These are phyloP conservation scores for Nipponacmea schrenckii DNA, from an alignment of 2,888 invertebrate genomes.

Conservation along the genomic window DNA sequence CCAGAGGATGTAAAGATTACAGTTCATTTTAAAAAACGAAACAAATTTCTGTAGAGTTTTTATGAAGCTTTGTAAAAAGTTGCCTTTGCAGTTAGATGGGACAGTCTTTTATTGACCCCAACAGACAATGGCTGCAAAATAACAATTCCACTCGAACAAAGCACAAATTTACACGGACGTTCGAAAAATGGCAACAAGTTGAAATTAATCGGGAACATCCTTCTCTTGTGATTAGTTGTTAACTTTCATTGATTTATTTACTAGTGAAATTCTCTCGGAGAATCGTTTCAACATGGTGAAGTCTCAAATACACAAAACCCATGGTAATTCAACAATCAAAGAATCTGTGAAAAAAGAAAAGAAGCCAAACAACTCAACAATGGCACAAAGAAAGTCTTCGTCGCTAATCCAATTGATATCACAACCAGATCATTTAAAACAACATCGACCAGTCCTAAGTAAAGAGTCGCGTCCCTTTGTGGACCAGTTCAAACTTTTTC, in stretches of 20 bases:
- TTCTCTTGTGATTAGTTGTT: not conserved
- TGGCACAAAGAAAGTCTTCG: conserved; percentile 15
- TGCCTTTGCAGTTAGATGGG: no score
- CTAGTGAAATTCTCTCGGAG: not conserved
- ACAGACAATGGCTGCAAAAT: no score
- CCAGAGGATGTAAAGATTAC: no score
- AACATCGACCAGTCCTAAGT: not conserved
- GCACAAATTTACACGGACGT: no score
- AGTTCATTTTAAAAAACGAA: no score
- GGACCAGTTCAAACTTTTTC: not conserved
- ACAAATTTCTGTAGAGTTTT: no score
- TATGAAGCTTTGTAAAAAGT: no score
- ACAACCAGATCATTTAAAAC: conserved; percentile 1
- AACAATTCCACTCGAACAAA: no score
- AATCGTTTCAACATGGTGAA: not conserved
- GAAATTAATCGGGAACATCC: no score
- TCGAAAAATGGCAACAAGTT: no score
- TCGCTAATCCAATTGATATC: conserved; percentile 20
- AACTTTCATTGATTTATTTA: not conserved
- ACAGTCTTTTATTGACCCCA: no score
- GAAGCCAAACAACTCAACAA: conserved; percentile 17
- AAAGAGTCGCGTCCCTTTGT: conserved; percentile 4
- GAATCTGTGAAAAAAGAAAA: conserved; percentile 11
- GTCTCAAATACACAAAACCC: not conserved
- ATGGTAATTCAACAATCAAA: not conserved